Conservation (phyloP, 2,888 invertebrate genomes). For the Hoplodrina ambigua region DNA sequence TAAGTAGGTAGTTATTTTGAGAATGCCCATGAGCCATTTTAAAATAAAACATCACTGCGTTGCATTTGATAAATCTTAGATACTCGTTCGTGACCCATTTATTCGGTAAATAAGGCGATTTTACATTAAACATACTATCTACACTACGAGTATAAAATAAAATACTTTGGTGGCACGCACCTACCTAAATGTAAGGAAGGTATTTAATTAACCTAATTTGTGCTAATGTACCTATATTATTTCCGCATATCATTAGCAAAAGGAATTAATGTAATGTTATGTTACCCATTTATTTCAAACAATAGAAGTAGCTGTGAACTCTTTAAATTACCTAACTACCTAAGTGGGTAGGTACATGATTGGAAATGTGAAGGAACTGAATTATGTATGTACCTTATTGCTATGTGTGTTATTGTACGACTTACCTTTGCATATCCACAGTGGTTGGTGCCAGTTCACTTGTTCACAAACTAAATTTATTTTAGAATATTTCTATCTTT, state of each 20-base stretch:
- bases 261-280: not conserved
- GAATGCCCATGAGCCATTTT: not conserved
- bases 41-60: not conserved
- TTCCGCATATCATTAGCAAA: constrained; percentile 6
- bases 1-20: not conserved
- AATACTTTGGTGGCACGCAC: too few relatives aligned
- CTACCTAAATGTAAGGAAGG: not conserved
- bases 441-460: too few relatives aligned
- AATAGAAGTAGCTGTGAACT: constrained; percentile 34
- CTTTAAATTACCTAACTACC: not conserved
- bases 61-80: not conserved
- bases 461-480: too few relatives aligned
- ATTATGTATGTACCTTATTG: not conserved
- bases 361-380: constrained; percentile 8
- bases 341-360: constrained; percentile 1
- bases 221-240: not conserved
- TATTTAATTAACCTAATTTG: not conserved
- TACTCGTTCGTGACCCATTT: not conserved
- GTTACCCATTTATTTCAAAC: constrained; percentile 28
- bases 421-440: not conserved
- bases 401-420: constrained; percentile 2
- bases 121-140: too few relatives aligned
- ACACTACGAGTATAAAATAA: too few relatives aligned
- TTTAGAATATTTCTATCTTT: too few relatives aligned
- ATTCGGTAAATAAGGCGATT: not conserved